Base-by-base conservation (phyloP, 2,113 vertebrate genomes). In the Emydocephalus ijimae region DNA sequence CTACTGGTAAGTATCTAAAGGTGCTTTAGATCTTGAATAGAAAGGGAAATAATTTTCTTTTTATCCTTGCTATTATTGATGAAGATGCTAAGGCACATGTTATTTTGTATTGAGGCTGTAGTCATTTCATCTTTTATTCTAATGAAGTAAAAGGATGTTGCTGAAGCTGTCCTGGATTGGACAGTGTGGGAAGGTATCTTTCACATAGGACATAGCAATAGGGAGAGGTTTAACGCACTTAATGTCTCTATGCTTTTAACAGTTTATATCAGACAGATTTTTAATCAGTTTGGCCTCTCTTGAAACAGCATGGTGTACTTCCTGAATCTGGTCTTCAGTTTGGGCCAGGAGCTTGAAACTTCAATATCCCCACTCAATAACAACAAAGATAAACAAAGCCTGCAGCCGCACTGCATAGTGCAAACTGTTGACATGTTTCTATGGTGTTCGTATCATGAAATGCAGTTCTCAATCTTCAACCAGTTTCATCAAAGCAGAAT, bases 1-100 rank as follows among this genome's bases (percentile, higher is more conserved):
- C 99, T 88, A 99, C 99, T 98, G 99, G 99, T 99, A 97, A 97
- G 81, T 43, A 1, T 43, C 74, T 21, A 7, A 7, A 21, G 74
- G 5, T 87, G 69, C 26, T 34, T 29, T n/a, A 96, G 88, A 92
- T 87, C 18, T 45, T 90, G 24, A 20, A 92, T 90, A 52, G 54
- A 90, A 88, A 94, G 88, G 39, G 81, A 23, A 61, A 29, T 21
- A 94, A 5, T 91, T 87, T 52, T 88, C 48, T 69, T 5, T 5
- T 81, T 94, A 5, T 90, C 91, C 5, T 87, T 85, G 92, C 85
- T 15, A 90, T 59, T 23, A 39, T 26, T 45, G 43, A 8, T 24
- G 43, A 89, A 89, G 57, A 45, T 45, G 39, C 5, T 81, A 89
- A 89, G 2, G 50, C n/a, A 24, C 21, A 45, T 50, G 14, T 21